A percentile compares a stretch with the other conserved stretches of the same genome.
Conservation (phyloP, 2,888 invertebrate species). For the Gymnocheta viridis region DNA sequence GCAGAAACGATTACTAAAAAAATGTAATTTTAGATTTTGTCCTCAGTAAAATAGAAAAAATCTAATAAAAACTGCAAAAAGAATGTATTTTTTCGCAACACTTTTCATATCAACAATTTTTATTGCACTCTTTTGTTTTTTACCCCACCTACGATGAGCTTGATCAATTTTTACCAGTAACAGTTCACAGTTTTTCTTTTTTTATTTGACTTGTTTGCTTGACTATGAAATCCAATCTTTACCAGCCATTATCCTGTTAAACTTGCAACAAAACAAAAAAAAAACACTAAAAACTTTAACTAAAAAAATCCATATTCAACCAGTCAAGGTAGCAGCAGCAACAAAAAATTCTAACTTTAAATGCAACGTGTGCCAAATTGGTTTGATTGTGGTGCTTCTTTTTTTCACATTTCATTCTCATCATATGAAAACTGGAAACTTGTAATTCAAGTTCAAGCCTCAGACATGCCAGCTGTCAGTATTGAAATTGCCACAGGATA, state of each 20-base stretch:
- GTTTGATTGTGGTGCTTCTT: constrained; percentile 31
- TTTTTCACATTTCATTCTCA: constrained; percentile 48
- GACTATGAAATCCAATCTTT: constrained; percentile 68
- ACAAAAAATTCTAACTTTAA: constrained; percentile 55
- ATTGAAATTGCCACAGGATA: constrained; percentile 71
- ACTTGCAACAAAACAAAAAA: constrained; percentile 22
- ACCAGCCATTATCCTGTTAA: constrained; percentile 67
- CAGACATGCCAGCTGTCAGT: constrained; percentile 79
- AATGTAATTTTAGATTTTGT: constrained; percentile 59
- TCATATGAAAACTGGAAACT: constrained; percentile 56
- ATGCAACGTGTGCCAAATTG: constrained; percentile 75
- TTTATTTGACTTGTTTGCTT: constrained; percentile 54
- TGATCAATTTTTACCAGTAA: constrained; percentile 49
- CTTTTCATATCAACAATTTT: constrained; percentile 67
- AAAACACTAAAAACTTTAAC: constrained; percentile 40
- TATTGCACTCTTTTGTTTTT: constrained; percentile 63
- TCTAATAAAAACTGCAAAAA: constrained; percentile 16
- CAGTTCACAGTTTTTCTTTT: constrained; percentile 26
- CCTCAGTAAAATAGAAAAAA: constrained; percentile 20
- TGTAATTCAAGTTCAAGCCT: constrained; percentile 74
- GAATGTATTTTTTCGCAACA: constrained; percentile 36
- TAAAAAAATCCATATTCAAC: constrained; percentile 24
- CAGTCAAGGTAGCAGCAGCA: constrained; percentile 54
- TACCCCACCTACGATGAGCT: neutral
- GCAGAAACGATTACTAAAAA: constrained; percentile 37